Evolutionary conservation across 2,888 invertebrate species (phyloP), one percentile per base, ranked within the genome.

Genomic region (Trichacis sp.): DNA sequence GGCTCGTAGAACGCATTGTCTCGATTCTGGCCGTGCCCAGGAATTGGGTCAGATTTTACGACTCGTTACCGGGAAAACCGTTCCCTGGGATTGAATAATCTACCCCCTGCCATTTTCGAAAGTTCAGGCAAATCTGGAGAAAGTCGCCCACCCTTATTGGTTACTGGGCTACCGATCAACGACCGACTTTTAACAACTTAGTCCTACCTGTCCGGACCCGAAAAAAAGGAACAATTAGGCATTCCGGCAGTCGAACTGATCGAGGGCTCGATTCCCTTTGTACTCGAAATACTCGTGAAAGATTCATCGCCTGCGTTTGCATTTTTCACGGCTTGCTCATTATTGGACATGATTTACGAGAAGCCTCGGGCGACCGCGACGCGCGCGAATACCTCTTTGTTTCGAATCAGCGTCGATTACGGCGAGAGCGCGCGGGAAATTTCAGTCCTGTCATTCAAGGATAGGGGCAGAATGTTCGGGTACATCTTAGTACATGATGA

Each of bases 271-370:
- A n/a, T 33, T 12, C 45, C 42, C 9, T 15, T 18, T 42, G 42
- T 45, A 45, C 4, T 45, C 20, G 5, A 19, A 45, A 20, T 18
- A 11, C 4, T 20, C 20, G 45, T 18, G 45, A 19, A 45, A 45
- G 45, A 19, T 19, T 45, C 45, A 45, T 19, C 45, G 45, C 19
- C 1, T 12, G 4, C 42, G 42, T 5, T 18, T 15, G 15, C 4
- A 18, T 20, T 45, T 45, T 45, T 45, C 45, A 20, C 45, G 5
- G 45, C 45, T 20, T 11, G 20, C 45, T 20, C 20, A 45, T 45
- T 45, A 45, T 20, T 12, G 20, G 19, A 5, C n/a, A 20, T 45
- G 45, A 45, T 20, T 18, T 18, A 45, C 20, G 45, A 18, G 20
- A 1, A n/a, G 45, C 45, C 19, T 20, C 20, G 20, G 45, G 45